Conservation (phyloP, 2,113 vertebrate genomes). For the Rhizomys pruinosus region DNA sequence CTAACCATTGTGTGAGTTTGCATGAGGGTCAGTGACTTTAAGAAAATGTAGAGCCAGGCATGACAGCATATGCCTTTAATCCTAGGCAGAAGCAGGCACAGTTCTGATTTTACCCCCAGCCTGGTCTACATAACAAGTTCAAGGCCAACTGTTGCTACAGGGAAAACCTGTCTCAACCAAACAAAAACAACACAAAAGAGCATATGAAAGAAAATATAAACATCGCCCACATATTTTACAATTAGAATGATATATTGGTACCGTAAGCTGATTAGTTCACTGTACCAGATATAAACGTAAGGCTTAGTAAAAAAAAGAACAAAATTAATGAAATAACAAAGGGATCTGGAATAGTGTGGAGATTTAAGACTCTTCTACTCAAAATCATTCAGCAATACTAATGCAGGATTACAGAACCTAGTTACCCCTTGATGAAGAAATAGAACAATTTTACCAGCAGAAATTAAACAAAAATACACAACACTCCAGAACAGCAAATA, state of each 20-base stretch:
- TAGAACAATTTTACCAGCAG: background rate
- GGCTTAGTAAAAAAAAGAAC: conserved; percentile 29
- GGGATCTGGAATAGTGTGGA: background rate
- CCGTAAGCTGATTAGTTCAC: background rate
- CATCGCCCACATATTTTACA: background rate
- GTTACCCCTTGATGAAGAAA: background rate
- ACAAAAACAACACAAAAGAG: no score
- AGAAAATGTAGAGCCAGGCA: background rate
- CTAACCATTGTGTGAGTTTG: background rate
- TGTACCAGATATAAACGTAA: background rate
- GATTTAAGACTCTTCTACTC: background rate
- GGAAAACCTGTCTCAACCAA: no score
- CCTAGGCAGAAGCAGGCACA: no score
- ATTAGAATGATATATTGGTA: background rate
- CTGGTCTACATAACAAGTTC: no score
- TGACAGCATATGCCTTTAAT: background rate
- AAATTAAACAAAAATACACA: background rate
- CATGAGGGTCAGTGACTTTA: background rate
- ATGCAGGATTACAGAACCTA: background rate
- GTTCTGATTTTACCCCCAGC: no score
- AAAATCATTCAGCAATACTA: conserved; percentile 8
- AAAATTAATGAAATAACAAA: conserved; percentile 54
- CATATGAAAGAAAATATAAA: no score
- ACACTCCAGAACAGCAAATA: background rate
- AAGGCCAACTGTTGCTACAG: no score